Percentiles rank a stretch among this genome's conserved stretches.
These are phyloP conservation scores for Ameiurus melas DNA, from an alignment of 2,113 vertebrate genomes.

Conservation along the genomic window DNA sequence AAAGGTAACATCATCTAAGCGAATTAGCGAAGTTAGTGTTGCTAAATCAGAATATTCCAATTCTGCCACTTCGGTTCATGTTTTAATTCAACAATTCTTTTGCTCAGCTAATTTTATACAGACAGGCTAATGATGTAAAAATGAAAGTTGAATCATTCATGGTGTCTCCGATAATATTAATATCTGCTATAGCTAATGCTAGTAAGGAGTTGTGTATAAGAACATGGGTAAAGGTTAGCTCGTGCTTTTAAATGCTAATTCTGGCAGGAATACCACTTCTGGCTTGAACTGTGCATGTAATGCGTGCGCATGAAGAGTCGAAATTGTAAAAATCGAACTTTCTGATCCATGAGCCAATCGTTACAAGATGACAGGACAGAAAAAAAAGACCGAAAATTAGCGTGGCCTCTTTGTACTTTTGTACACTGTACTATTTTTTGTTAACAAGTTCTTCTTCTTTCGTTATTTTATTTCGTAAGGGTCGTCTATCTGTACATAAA, in stretches of 20 bases:
- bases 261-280: not conserved
- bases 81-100: not conserved
- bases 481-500: conserved; percentile 33
- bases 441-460: not conserved
- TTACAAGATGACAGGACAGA: not conserved
- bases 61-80: not conserved
- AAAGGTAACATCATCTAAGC: not conserved
- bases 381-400: not conserved
- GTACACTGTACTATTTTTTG: not conserved
- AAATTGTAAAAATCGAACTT: not conserved
- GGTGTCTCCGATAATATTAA: not conserved
- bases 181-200: not conserved
- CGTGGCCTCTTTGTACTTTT: not conserved
- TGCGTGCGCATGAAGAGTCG: not conserved
- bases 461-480: not conserved
- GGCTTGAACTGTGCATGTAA: not conserved
- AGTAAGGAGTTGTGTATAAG: not conserved
- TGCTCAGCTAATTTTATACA: not conserved
- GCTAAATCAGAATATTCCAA: not conserved
- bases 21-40: not conserved
- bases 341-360: not conserved
- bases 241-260: not conserved
- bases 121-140: not conserved
- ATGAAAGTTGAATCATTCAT: not conserved
- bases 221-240: not conserved